Conservation (phyloP, 2,113 vertebrate genomes). For the Pygoscelis adeliae region DNA sequence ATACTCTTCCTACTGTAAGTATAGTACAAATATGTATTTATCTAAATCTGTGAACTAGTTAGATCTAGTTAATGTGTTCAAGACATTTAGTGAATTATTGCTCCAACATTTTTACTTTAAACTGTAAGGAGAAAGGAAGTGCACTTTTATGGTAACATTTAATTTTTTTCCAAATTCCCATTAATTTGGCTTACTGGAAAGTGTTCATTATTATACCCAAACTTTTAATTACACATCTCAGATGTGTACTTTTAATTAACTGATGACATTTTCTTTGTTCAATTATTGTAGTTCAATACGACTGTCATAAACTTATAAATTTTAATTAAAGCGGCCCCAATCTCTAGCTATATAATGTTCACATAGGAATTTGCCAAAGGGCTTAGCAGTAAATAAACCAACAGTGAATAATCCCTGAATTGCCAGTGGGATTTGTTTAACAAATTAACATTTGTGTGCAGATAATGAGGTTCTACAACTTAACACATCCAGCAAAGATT, state of each 20-base stretch:
- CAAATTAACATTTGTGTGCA: conserved; percentile 77
- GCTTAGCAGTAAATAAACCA: conserved; percentile 76
- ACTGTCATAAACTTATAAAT: conserved; percentile 79
- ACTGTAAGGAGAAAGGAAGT: neutral
- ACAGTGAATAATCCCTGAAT: conserved; percentile 74
- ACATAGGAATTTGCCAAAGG: conserved; percentile 77
- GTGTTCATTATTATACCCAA: conserved; percentile 52
- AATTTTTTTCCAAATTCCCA: conserved; percentile 23
- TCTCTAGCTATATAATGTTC: conserved; percentile 58
- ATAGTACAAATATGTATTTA: neutral
- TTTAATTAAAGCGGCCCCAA: conserved; percentile 78
- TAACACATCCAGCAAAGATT: conserved; percentile 54
- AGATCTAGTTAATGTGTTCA: neutral
- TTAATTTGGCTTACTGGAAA: conserved; percentile 52
- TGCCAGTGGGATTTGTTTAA: conserved; percentile 75
- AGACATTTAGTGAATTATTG: neutral
- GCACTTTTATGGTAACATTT: neutral
- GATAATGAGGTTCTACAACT: conserved; percentile 73
- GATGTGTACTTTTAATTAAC: conserved; percentile 79
- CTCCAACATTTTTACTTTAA: neutral
- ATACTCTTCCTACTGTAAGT: neutral
- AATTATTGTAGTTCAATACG: conserved; percentile 74
- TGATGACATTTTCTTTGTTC: conserved; percentile 77
- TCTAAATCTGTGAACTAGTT: neutral
- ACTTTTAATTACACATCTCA: conserved; percentile 77